Evolutionary conservation across 2,113 vertebrate species (phyloP).

Genomic region (Myotis brandtii): DNA sequence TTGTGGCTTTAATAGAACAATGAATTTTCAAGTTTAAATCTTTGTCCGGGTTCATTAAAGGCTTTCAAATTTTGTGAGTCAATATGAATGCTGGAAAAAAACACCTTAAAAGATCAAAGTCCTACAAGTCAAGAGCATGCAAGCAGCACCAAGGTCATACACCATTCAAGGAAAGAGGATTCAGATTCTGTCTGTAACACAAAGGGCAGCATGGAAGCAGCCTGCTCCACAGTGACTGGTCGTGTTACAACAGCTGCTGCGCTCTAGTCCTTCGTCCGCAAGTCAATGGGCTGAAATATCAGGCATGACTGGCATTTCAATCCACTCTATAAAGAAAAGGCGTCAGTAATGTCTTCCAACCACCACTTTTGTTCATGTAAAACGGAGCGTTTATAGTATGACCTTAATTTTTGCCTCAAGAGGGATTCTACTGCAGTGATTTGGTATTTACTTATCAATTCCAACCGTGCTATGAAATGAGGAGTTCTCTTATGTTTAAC

Average conservation of each 20-base stretch:
- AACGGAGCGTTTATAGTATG: conserved; percentile 56
- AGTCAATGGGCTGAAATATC: conserved; percentile 82
- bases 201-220: conserved; percentile 73
- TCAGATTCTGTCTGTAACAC: conserved; percentile 75
- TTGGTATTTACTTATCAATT: neutral
- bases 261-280: conserved; percentile 74
- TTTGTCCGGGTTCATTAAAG: conserved; percentile 78
- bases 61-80: conserved; percentile 81
- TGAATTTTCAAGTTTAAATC: conserved; percentile 80
- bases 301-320: conserved; percentile 83
- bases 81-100: conserved; percentile 76
- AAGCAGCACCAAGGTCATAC: conserved; percentile 82
- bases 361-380: conserved; percentile 69
- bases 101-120: conserved; percentile 79
- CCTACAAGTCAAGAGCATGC: conserved; percentile 82
- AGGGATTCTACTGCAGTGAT: conserved; percentile 48
- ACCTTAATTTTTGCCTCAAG: conserved; percentile 57
- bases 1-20: conserved; percentile 67
- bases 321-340: conserved; percentile 77
- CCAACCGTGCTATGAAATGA: neutral
- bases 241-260: conserved; percentile 73
- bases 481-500: neutral
- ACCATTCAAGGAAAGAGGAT: conserved; percentile 78
- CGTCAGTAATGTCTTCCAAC: conserved; percentile 71
- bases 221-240: conserved; percentile 72